Conservation (phyloP, 2,797 vertebrate genomes). For the Nannoperca obscura region DNA sequence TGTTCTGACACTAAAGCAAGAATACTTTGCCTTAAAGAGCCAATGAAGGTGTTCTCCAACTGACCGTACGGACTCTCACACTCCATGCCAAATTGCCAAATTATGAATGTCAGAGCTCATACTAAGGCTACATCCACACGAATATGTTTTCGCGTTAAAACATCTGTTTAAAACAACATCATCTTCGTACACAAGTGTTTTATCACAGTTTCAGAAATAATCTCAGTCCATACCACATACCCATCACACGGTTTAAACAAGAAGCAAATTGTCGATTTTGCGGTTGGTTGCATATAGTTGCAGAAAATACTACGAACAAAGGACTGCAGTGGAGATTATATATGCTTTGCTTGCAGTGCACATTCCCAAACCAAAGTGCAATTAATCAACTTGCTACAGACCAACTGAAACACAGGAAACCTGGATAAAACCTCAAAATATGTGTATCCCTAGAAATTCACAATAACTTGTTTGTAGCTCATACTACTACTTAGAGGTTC, state of each 20-base stretch:
- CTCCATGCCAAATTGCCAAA: constrained; percentile 16
- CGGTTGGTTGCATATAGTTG: too few species aligned
- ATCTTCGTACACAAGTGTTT: too few species aligned
- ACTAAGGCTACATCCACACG: not conserved
- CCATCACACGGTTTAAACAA: too few species aligned
- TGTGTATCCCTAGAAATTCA: too few species aligned
- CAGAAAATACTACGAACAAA: too few species aligned
- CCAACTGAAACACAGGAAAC: not conserved
- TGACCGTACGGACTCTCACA: constrained; percentile 33
- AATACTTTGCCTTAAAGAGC: constrained; percentile 37
- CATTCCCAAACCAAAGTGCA: not conserved
- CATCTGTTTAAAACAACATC: too few species aligned
- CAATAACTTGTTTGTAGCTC: not conserved
- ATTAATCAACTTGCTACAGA: not conserved
- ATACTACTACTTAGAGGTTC: not conserved
- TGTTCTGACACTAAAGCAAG: constrained; percentile 5
- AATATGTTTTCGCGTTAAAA: too few species aligned
- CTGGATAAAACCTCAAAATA: not conserved
- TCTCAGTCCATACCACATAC: too few species aligned
- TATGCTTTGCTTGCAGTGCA: too few species aligned
- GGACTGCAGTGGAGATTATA: too few species aligned
- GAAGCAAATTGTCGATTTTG: too few species aligned
- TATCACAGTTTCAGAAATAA: too few species aligned
- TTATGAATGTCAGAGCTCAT: not conserved
- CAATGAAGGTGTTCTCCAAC: constrained; percentile 28